Evolutionary conservation across 2,113 vertebrate genomes (phyloP), one percentile per base, ranked within the genome.

Genomic region (Haplochromis vanheusdeni): DNA sequence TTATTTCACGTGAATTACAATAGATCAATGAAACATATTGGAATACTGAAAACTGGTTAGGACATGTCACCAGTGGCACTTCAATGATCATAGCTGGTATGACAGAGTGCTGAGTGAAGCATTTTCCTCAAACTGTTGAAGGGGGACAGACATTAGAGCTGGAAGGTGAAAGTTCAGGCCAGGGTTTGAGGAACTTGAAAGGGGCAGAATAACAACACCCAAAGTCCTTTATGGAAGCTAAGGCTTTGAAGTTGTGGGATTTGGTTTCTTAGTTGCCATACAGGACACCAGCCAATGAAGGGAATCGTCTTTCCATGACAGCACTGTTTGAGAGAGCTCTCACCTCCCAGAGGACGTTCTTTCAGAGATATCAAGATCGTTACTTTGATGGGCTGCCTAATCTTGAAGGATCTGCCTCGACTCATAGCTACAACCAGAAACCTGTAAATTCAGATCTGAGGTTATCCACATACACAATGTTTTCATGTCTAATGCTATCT

Each of bases 141-240:
- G 19, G 11, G 60, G 11, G 33, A n/a, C 1, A 65, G 60, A 65
- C 60, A 65, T 37, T 65, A 21, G 11, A 68, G 1, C 33, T 68
- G 33, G 4, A 68, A 68, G 19, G 11, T 68, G 60, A 68, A 68
- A 21, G 33, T 37, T 68, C 60, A 68, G 33, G 60, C 33, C 60
- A 68, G 4, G 60, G 60, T 68, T 37, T 37, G 17, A 65, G 60
- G 33, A 65, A 37, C 60, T 65, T 65, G 33, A 35, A 65, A 65
- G 60, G 17, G 0, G 31, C 0, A 0, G 17, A 65, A 37, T 35
- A 65, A n/a, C 60, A 37, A 65, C 60, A 65, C 4, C 60, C 4
- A 12, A 7, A 65, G 60, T 37, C 33, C 33, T 13, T 65, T n/a
- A 37, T 7, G 31, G 31, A 65, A 0, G 31, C 11, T 68, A 37